phyloP scores from a whole-genome alignment of 2,113 vertebrate species.

The Hypomesus transpacificus region DNA sequence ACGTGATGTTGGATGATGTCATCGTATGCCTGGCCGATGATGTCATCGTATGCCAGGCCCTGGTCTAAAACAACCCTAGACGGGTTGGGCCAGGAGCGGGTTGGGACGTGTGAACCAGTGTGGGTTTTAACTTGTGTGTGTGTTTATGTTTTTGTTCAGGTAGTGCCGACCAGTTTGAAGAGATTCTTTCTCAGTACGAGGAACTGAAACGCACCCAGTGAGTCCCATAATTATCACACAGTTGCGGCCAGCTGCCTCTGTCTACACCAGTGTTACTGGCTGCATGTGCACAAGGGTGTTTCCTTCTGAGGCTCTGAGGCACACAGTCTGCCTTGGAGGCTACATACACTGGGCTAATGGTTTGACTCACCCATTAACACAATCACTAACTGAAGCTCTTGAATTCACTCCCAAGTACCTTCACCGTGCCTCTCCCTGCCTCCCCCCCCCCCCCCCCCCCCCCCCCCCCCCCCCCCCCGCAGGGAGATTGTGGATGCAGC shows the following conservation, averaged over 20 bases:
- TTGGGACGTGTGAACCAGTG: no score
- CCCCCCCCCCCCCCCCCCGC: neutral
- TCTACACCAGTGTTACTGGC: neutral
- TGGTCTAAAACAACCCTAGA: no score
- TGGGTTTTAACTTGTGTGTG: neutral
- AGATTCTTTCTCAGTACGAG: slow-evolving; percentile 71
- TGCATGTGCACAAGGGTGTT: neutral
- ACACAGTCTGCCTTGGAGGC: no score
- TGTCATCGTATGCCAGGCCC: no score
- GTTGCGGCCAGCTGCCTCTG: neutral
- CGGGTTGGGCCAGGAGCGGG: no score
- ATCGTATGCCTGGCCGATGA: no score
- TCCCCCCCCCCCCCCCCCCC: neutral
- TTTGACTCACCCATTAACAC: no score
- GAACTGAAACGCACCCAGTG: slow-evolving; percentile 75
- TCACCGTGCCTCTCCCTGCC: neutral
- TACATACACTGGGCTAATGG: no score
- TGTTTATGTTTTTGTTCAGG: slow-evolving; percentile 52
- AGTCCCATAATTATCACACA: slow-evolving; percentile 42
- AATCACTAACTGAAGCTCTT: no score
- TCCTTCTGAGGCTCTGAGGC: no score
- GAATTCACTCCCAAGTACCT: neutral
- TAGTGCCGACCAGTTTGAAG: slow-evolving; percentile 68
- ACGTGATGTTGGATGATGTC: no score
- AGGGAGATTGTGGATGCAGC: slow-evolving; percentile 69